These are phyloP conservation scores for Alethe diademata DNA, from an alignment of 2,113 vertebrate species.

Conservation along the genomic window DNA sequence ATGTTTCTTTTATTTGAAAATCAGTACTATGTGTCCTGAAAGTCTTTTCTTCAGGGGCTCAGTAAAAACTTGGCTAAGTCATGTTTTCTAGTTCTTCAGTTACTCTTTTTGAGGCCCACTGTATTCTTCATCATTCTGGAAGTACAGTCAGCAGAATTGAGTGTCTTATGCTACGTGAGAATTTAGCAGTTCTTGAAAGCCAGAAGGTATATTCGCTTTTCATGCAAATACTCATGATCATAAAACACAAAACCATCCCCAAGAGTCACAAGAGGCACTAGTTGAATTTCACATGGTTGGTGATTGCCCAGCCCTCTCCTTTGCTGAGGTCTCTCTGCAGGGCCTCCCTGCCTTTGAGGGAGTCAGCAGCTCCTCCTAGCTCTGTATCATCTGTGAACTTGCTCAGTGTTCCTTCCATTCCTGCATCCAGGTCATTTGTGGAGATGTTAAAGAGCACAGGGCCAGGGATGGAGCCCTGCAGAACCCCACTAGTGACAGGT, in stretches of 20 bases:
- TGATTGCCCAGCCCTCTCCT: neutral
- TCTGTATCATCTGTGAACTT: neutral
- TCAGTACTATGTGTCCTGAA: neutral
- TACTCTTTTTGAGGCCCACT: neutral
- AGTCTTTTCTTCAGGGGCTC: neutral
- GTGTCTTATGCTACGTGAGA: neutral
- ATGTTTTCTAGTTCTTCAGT: neutral
- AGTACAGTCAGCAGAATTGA: neutral
- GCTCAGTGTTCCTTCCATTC: neutral
- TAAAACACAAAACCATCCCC: neutral
- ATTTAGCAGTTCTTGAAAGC: neutral
- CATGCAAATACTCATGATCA: neutral
- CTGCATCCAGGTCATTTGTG: neutral
- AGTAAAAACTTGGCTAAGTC: neutral
- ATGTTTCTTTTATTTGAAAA: neutral
- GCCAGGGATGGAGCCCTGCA: neutral
- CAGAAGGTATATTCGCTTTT: neutral
- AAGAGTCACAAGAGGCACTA: neutral
- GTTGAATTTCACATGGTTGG: neutral
- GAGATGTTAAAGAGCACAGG: neutral
- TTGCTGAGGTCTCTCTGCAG: neutral
- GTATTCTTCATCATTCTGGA: neutral
- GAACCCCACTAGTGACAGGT: neutral
- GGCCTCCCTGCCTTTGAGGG: fast-evolving
- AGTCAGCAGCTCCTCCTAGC: neutral